These are phyloP conservation scores for Oenanthe melanoleuca DNA, from an alignment of 2,113 vertebrate genomes.

Conservation along the genomic window DNA sequence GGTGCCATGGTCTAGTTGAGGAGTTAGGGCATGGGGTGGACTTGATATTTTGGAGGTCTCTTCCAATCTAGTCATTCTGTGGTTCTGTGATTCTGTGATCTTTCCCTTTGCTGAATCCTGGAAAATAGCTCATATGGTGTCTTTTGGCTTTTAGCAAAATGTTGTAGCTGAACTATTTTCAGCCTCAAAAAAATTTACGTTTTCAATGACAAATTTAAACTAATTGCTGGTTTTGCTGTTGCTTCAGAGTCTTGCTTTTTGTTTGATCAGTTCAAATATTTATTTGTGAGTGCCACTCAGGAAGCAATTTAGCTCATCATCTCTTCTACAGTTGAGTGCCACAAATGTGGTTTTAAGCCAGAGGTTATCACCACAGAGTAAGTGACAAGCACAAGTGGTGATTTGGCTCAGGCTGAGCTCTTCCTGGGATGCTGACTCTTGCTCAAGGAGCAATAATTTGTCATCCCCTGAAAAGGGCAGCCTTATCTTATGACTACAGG, in stretches of 20 bases:
- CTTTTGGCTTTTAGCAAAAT: not conserved
- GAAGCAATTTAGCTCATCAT: conserved; percentile 19
- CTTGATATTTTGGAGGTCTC: no score
- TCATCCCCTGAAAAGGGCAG: not conserved
- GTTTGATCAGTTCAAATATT: conserved; percentile 26
- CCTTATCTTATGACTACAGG: not conserved
- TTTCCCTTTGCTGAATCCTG: not conserved
- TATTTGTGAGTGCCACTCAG: conserved; percentile 19
- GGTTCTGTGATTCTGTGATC: no score
- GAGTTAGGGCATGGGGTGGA: no score
- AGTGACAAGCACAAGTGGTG: not conserved
- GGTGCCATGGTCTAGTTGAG: no score
- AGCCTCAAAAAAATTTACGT: not conserved
- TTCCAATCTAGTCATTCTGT: no score
- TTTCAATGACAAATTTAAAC: conserved; percentile 26
- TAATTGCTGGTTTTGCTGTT: conserved; percentile 36
- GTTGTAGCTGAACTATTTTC: conserved; percentile 4
- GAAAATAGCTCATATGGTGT: not conserved
- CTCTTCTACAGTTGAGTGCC: not conserved
- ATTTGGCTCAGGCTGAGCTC: not conserved
- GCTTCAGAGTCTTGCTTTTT: not conserved
- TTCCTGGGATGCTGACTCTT: not conserved
- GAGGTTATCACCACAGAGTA: not conserved
- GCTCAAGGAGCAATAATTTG: not conserved
- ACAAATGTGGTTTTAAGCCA: not conserved